A percentile compares a stretch with the other conserved stretches of the same genome.
Conservation (phyloP, 2,888 invertebrate species). For the Halictus ligatus region DNA sequence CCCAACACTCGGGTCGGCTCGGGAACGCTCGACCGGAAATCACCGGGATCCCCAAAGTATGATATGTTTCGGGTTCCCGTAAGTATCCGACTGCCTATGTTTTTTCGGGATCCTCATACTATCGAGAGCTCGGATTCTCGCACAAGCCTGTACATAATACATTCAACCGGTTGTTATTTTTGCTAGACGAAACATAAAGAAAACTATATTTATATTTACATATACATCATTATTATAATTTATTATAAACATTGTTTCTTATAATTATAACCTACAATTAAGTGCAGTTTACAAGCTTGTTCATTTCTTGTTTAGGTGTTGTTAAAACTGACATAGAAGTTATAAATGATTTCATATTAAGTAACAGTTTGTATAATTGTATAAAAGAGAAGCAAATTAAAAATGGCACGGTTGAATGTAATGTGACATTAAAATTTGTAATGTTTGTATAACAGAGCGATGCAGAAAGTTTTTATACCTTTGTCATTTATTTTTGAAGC, state of each 20-base stretch:
- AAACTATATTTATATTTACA: background rate
- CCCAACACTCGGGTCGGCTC: too few relatives aligned
- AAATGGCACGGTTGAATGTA: slow-evolving; percentile 34
- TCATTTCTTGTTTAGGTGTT: background rate
- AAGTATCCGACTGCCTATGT: too few relatives aligned
- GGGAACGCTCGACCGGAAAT: too few relatives aligned
- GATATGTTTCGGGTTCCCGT: too few relatives aligned
- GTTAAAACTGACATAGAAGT: background rate
- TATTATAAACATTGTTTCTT: slow-evolving; percentile 7
- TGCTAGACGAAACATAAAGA: background rate
- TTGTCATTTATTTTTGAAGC: slow-evolving; percentile 13
- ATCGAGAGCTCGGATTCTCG: too few relatives aligned
- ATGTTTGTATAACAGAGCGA: slow-evolving; percentile 12
- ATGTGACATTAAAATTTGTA: slow-evolving; percentile 35
- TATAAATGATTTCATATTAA: background rate
- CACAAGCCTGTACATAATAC: background rate
- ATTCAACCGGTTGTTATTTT: slow-evolving; percentile 36
- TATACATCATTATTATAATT: slow-evolving; percentile 7
- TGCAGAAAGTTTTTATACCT: slow-evolving; percentile 25
- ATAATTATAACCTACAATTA: background rate
- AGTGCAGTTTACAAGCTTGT: too few relatives aligned
- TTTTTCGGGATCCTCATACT: too few relatives aligned
- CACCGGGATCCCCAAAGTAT: too few relatives aligned
- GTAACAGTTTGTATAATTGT: background rate
- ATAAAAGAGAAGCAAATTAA: slow-evolving; percentile 18